A percentile compares a stretch with the other conserved stretches of the same genome.
Conservation (phyloP, 2,797 vertebrate genomes). For the Gephyroberyx darwinii region DNA sequence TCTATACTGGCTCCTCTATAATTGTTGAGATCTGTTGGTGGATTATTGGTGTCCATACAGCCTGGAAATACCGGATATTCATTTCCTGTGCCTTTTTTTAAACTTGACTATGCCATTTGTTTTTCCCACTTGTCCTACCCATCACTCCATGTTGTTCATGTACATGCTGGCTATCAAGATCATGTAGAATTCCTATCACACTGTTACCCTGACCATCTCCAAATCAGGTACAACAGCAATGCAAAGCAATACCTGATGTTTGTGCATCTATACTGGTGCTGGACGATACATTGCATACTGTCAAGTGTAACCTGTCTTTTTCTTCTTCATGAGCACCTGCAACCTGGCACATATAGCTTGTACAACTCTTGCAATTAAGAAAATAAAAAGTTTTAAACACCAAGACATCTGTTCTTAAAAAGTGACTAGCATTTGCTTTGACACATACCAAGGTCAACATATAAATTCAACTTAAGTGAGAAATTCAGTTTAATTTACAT, state of each 20-base stretch:
- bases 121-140: no score
- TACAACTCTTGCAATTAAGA: slow-evolving; percentile 19
- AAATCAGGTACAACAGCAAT: not conserved
- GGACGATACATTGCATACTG: slow-evolving; percentile 5
- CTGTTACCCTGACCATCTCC: no score
- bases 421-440: not conserved
- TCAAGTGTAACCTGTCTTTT: slow-evolving; percentile 8
- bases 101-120: no score
- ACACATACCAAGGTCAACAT: not conserved
- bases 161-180: no score
- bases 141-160: no score
- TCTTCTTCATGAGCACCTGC: slow-evolving; percentile 15
- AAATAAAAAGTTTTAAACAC: slow-evolving; percentile 16
- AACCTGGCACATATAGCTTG: slow-evolving; percentile 25
- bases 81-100: no score
- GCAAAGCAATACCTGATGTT: not conserved
- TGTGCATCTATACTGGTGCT: slow-evolving; percentile 1
- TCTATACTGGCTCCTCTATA: no score
- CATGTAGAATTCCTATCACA: no score
- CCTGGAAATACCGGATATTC: no score
- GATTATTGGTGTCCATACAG: no score
- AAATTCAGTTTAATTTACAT: slow-evolving; percentile 51
- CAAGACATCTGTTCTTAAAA: slow-evolving; percentile 8
- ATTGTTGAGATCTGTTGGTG: no score
- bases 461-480: slow-evolving; percentile 2